phyloP scores from a whole-genome alignment of 2,797 vertebrate species.

The Oophaga sylvatica region DNA sequence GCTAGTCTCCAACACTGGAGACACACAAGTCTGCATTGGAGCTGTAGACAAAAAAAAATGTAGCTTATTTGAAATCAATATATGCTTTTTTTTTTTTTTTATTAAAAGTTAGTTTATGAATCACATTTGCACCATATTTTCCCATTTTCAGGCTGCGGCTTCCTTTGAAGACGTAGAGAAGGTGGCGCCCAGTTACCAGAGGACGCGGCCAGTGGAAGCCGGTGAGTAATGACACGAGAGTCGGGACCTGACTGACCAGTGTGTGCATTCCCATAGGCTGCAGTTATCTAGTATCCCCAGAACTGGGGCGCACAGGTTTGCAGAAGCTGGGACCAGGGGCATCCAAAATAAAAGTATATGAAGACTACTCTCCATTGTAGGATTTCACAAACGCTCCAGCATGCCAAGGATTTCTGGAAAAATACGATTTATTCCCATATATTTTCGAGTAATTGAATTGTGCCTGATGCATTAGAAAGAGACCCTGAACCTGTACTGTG shows the following conservation, averaged over 20 bases:
- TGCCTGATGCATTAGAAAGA: too few species aligned
- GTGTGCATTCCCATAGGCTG: not conserved
- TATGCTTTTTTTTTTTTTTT: too few species aligned
- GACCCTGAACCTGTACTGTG: too few species aligned
- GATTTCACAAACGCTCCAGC: not conserved
- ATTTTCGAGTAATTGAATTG: too few species aligned
- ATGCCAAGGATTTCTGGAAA: not conserved
- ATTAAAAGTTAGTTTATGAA: not conserved
- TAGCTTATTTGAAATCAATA: too few species aligned
- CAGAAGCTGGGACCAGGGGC: not conserved
- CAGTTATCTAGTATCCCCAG: not conserved
- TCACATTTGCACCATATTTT: not conserved
- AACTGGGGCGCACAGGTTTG: not conserved
- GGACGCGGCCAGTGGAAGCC: slow-evolving; percentile 89
- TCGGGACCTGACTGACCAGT: not conserved
- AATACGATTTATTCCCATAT: too few species aligned
- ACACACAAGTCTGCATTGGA: too few species aligned
- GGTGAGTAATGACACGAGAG: slow-evolving; percentile 73
- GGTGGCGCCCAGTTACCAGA: slow-evolving; percentile 84
- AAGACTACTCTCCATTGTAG: not conserved
- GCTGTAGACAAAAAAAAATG: too few species aligned
- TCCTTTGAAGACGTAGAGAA: slow-evolving; percentile 90
- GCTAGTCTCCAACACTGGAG: too few species aligned
- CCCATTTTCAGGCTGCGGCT: slow-evolving; percentile 81
- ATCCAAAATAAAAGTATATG: not conserved